Evolutionary conservation across 2,797 vertebrate species (phyloP), one percentile per base, ranked within the genome.

Genomic region (Thaleichthys pacificus): DNA sequence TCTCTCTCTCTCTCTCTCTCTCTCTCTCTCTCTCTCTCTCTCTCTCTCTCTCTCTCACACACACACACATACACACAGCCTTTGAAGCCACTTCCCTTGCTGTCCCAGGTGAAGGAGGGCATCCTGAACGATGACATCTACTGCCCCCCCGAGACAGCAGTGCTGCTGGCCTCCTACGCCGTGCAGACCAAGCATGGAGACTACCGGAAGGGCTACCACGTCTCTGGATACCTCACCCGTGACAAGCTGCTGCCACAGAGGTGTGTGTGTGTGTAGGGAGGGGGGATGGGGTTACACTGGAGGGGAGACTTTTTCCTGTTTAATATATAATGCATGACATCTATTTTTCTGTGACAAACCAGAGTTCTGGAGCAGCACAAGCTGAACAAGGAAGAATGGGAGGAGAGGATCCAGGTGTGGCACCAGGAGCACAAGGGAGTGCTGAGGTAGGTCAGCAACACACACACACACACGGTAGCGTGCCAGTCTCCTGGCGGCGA

Each of bases 361-460:
- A 99, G 97, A 86, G 96, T 99, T 87, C 90, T 98, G 91, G 97
- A 99, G 84, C 97, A 99, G 87, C 97, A 99, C 87, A 98, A 98
- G 76, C 93, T 99, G 82, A 95, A 95, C 84, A 98, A 97, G 82
- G 96, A 95, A 87, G 95, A 99, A 80, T 99, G 97, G 97, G 97
- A 99, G 80, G 95, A 98, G 81, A 91, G 96, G 78, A 98, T 99
- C 88, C 95, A 96, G 82, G 95, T 96, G 85, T 99, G 96, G 97
- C 97, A 99, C 54, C 92, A 96, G 84, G 96, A 99, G 51, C 97
- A 99, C 87, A 95, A 96, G 76, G 93, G 95, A 79, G 92, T 97
- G 93, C 93, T 97, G 84, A 96, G 97, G 97, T 99, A 93, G 26
- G 71, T 5, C 17, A 65, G 5, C 35, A 11, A 60, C 68, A 24